Evolutionary conservation across 2,888 invertebrate genomes (phyloP), one percentile per base, ranked within the genome.

Genomic region (Drosophila basisetae): DNA sequence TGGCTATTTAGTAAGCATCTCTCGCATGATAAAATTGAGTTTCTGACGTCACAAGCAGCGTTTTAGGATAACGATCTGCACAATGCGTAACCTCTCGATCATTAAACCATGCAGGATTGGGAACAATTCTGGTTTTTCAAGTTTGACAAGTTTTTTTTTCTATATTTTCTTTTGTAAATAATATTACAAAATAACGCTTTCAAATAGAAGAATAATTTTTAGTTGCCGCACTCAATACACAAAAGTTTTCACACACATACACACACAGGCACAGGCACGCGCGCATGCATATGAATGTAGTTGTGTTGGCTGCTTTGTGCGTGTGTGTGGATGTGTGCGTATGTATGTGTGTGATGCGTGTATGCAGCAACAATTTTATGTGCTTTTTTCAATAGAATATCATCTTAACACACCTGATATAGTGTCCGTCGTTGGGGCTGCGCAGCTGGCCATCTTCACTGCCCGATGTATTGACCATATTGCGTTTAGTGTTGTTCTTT

Each of bases 391-490:
- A 73, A 70, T 74, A 73, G 61, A 68, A 62, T 63, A 54, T 43
- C 41, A 47, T 65, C 69, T 77, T 82, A 92, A 93, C 93, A 89
- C 90, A 93, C 93, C 93, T 95, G 93, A 95, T 94, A 92, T 95
- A 94, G 91, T 94, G 86, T 72, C 91, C 91, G 82, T 93, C 94
- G 72, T 94, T 93, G 83, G 97, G 97, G 92, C 96, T 97, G 91
- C 96, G 96, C 92, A 97, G 94, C 95, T 97, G 97, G 81, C 97
- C 97, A 94, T 97, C 97, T 94, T 97, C 97, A 93, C 97, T 97
- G 67, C 92, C 93, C 65, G 93, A 93, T 76, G 92, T 92, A 79
- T 92, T 91, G 81, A 84, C 84, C 84, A 89, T 84, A 53, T 63
- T 72, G 62, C 62, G 52, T 66, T 73, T 58, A 55, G 47, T 56